Percentiles rank a stretch among this genome's conserved stretches.
These are phyloP conservation scores for Neodontobutis hainanensis DNA, from an alignment of 2,113 vertebrate genomes.

Conservation along the genomic window DNA sequence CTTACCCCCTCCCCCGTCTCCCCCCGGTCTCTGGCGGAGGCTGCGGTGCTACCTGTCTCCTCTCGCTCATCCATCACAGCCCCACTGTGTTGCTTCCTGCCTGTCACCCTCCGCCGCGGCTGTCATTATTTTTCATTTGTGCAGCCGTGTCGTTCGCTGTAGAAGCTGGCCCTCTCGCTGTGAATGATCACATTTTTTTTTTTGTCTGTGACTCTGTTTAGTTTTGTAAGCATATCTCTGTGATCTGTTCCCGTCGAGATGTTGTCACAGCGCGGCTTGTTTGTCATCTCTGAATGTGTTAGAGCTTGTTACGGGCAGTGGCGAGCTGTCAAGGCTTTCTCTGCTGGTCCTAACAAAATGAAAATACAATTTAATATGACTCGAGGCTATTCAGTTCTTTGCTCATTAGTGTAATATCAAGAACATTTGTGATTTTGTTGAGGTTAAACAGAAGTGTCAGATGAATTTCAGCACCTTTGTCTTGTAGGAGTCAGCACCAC, in stretches of 20 bases:
- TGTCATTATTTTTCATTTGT: slow-evolving; percentile 62
- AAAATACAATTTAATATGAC: neutral
- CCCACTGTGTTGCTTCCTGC: slow-evolving; percentile 32
- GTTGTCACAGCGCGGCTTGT: slow-evolving; percentile 13
- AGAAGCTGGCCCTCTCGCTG: slow-evolving; percentile 6
- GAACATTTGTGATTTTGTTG: neutral
- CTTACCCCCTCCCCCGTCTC: slow-evolving; percentile 11
- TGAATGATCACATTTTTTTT: slow-evolving; percentile 10
- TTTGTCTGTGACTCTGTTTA: slow-evolving; percentile 1
- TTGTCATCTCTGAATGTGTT: slow-evolving; percentile 34
- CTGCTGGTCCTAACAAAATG: neutral
- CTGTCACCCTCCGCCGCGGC: slow-evolving; percentile 56
- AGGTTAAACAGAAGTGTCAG: neutral
- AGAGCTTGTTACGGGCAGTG: slow-evolving; percentile 23
- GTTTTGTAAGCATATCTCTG: slow-evolving; percentile 34
- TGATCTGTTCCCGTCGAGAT: slow-evolving; percentile 21
- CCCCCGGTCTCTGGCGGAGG: slow-evolving; percentile 17
- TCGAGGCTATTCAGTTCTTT: neutral
- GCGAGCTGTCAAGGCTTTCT: neutral
- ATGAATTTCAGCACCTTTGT: neutral
- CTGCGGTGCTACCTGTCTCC: slow-evolving; percentile 41
- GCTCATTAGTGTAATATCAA: neutral
- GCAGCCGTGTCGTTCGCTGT: slow-evolving; percentile 15
- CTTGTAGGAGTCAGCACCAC: neutral
- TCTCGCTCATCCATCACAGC: slow-evolving; percentile 57